Evolutionary conservation across 2,888 invertebrate genomes (phyloP).

Genomic region (Trissolcus japonicus): DNA sequence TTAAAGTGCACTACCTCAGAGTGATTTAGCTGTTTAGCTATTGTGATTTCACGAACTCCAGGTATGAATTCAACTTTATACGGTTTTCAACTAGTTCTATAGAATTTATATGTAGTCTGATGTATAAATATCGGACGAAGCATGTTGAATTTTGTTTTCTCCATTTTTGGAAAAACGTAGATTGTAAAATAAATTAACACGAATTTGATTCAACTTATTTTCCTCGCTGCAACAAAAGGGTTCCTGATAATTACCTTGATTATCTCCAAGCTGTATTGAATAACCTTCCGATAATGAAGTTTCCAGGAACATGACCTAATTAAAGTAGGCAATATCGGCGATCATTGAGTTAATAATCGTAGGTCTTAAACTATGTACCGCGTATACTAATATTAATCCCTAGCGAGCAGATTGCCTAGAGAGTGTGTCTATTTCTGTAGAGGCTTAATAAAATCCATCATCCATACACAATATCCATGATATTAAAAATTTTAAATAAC

Average conservation of each 20-base stretch:
- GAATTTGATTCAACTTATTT: constrained; percentile 25
- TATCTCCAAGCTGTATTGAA: constrained; percentile 44
- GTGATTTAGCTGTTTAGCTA: constrained; percentile 34
- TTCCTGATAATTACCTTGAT: constrained; percentile 40
- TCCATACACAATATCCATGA: too few species aligned
- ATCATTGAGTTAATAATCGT: constrained; percentile 42
- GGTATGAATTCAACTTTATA: not conserved
- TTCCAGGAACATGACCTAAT: constrained; percentile 49
- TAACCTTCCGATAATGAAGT: constrained; percentile 45
- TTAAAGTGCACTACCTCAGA: constrained; percentile 40
- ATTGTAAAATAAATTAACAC: constrained; percentile 17
- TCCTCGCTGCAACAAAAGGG: constrained; percentile 13
- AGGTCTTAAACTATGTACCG: constrained; percentile 36
- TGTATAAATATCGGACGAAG: not conserved
- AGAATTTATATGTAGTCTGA: not conserved
- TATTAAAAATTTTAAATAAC: too few species aligned
- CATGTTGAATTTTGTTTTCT: too few species aligned
- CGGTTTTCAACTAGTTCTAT: not conserved
- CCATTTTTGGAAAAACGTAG: too few species aligned
- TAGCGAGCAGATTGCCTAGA: constrained; percentile 5
- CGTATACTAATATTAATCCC: constrained; percentile 19
- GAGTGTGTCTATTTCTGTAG: constrained; percentile 7
- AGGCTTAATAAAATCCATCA: too few species aligned
- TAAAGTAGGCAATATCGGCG: constrained; percentile 51
- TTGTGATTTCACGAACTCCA: constrained; percentile 15